Base-by-base conservation (phyloP, 2,888 invertebrate species). In the Phragmatobia fuliginosa region DNA sequence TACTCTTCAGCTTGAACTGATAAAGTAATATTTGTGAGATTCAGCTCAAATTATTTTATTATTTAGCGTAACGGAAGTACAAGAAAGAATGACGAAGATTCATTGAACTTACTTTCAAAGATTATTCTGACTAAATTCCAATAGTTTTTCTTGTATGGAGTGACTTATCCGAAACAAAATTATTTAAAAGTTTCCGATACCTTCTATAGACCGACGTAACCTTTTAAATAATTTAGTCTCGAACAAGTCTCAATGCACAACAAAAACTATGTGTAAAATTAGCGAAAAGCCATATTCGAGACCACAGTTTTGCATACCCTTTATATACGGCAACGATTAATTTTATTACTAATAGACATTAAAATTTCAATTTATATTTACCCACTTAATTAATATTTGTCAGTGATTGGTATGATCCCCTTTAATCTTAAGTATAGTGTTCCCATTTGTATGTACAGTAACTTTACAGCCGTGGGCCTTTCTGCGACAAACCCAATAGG, bases 401-500 rank as follows among this genome's bases (percentile, higher is more conserved):
- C 38, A 78, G 67, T 82, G 79, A 31, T 82, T 52, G 41, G 45
- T 78, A 66, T 80, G 82, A 5, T 62, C 59, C 10, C 83, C 82
- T 1, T 41, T 82, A 0, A 83, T 61, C 59, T 73, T 82, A 0
- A 83, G 21, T 8, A 89, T 74, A 18, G 66, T 63, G 8, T 75
- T 75, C 0, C 83, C 71, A n/a, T 32, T 38, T 0, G 86, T 89
- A 0, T 80, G 70, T 7, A 87, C 75, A 7, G 82, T 86, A 7
- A 80, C 82, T 28, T 75, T 81, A 65, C 87, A 87, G 3, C 85
- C 85, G 0, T 67, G 5, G 0, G 25, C 18, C 38, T 64, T 77
- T 33, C 68, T 76, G 4, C 68, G 67, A 62, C 87, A 87, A 1
- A 78, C 78, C 87, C 87, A 87, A 60, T 81, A 77, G 2, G 71